These are phyloP conservation scores for Drosophila emarginata DNA, from an alignment of 2,888 invertebrate genomes.

Conservation along the genomic window DNA sequence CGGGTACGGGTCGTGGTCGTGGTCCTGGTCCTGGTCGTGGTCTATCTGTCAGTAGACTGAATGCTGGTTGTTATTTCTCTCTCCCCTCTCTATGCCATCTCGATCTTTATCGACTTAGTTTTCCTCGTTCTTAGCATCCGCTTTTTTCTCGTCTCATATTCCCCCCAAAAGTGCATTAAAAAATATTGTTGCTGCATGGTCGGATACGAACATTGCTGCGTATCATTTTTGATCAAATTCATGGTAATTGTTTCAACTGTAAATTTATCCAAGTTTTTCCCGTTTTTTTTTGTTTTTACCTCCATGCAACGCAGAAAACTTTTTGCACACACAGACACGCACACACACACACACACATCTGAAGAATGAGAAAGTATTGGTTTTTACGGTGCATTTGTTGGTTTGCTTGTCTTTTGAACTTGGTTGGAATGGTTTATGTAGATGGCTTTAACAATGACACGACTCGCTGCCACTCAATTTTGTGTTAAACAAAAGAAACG, in stretches of 20 bases:
- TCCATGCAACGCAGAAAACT: conserved; percentile 74
- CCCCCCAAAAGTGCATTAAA: conserved; percentile 76
- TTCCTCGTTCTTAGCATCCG: conserved; percentile 36
- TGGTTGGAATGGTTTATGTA: conserved; percentile 33
- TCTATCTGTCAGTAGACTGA: conserved; percentile 73
- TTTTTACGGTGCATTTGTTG: conserved; percentile 45
- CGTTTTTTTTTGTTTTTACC: no score
- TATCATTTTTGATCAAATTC: conserved; percentile 78
- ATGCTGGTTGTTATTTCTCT: conserved; percentile 35
- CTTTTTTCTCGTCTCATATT: conserved; percentile 59
- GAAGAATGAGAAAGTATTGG: conserved; percentile 45
- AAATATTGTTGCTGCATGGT: conserved; percentile 78
- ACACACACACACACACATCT: neutral
- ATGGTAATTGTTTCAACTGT: conserved; percentile 77
- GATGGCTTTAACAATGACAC: conserved; percentile 42
- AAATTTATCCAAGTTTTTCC: conserved; percentile 75
- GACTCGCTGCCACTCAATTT: conserved; percentile 12
- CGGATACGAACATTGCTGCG: conserved; percentile 75
- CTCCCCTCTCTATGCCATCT: conserved; percentile 19
- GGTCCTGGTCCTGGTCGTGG: conserved; percentile 58
- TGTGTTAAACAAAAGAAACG: neutral
- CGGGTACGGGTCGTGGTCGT: conserved; percentile 33
- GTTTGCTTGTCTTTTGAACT: conserved; percentile 19
- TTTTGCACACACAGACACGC: conserved; percentile 33
- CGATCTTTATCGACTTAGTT: conserved; percentile 65